Conservation (phyloP, 2,888 invertebrate genomes). For the Petrolisthes cinctipes region DNA sequence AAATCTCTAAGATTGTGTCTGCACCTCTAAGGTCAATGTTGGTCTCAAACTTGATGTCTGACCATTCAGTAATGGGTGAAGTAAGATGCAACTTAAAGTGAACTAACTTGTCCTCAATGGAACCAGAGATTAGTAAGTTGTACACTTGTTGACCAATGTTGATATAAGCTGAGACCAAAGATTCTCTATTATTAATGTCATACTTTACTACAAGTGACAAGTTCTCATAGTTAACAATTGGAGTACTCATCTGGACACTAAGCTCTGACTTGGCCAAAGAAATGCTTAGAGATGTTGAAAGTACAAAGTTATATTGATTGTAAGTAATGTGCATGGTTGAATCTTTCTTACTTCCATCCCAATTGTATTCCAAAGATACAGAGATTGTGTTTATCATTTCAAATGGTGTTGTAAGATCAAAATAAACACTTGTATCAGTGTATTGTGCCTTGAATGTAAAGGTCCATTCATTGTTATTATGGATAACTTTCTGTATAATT, state of each 20-base stretch:
- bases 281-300: conserved; percentile 16
- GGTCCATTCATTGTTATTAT: conserved; percentile 33
- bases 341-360: conserved; percentile 1
- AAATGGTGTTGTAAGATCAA: conserved; percentile 58
- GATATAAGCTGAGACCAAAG: conserved; percentile 15
- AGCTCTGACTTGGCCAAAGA: conserved; percentile 14
- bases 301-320: conserved; percentile 45
- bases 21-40: conserved; percentile 49
- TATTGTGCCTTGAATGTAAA: conserved; percentile 41
- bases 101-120: conserved; percentile 35
- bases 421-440: conserved; percentile 16
- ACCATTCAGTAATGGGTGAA: conserved; percentile 51
- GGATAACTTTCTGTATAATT: conserved; percentile 23
- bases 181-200: conserved; percentile 37
- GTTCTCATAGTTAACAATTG: conserved; percentile 26
- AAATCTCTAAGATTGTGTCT: conserved; percentile 44
- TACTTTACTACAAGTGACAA: conserved; percentile 33
- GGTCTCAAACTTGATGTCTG: conserved; percentile 24
- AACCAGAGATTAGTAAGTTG: conserved; percentile 29
- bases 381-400: conserved; percentile 35
- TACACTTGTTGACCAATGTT: conserved; percentile 6
- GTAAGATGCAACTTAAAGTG: conserved; percentile 24
- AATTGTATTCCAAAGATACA: conserved; percentile 31
- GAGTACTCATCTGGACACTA: conserved; percentile 32
- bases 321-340: conserved; percentile 33